Conservation (phyloP, 2,797 vertebrate genomes). For the Garrulus glandarius region DNA sequence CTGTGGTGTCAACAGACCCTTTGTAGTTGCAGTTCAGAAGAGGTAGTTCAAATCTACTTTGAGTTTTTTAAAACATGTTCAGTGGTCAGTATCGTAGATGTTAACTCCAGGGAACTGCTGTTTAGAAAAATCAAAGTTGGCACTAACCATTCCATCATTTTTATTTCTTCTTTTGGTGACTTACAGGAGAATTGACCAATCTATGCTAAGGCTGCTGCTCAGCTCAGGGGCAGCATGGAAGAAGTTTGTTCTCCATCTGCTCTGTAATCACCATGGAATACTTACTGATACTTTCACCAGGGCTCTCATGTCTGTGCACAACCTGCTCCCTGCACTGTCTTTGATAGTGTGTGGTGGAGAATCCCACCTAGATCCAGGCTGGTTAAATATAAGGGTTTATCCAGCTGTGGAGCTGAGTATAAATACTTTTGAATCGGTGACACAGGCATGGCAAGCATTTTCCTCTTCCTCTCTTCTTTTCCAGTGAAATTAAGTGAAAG, state of each 20-base stretch:
- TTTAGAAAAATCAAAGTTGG: neutral
- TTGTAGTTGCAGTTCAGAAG: neutral
- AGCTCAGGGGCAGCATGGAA: neutral
- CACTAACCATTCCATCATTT: neutral
- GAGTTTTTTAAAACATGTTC: neutral
- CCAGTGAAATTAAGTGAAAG: neutral
- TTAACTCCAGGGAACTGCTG: neutral
- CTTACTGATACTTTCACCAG: neutral
- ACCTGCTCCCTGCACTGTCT: neutral
- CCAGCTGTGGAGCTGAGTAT: neutral
- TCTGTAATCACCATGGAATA: neutral
- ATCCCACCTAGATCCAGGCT: neutral
- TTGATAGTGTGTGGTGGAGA: neutral
- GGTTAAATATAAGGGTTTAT: neutral
- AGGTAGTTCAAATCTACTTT: neutral
- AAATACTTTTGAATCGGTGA: neutral
- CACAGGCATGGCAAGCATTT: neutral
- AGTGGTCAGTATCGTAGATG: neutral
- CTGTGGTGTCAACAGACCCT: neutral
- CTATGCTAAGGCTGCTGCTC: neutral
- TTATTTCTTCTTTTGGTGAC: neutral
- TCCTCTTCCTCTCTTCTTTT: neutral
- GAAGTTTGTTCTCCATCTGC: neutral
- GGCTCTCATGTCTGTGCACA: neutral
- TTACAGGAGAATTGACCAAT: neutral